phyloP scores from a whole-genome alignment of 2,888 invertebrate genomes.

The Noctuana brunneofusca region DNA sequence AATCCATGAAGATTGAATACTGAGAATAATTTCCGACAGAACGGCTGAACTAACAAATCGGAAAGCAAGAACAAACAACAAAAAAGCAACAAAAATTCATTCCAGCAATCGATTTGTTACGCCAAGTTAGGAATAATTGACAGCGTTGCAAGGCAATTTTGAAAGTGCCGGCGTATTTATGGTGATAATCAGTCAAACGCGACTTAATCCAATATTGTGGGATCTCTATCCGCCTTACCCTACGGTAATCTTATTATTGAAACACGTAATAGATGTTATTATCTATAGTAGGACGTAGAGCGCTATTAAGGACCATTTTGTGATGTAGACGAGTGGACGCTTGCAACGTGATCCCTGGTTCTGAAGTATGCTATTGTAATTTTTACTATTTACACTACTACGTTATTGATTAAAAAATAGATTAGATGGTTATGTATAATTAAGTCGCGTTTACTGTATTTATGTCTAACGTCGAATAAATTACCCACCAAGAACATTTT shows the following conservation, averaged over 20 bases:
- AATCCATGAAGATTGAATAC: conserved; percentile 17
- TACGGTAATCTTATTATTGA: conserved; percentile 1
- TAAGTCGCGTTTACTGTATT: too few relatives aligned
- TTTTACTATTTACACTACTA: too few relatives aligned
- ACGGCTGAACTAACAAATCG: conserved; percentile 25
- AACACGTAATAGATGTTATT: conserved; percentile 2
- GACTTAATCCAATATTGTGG: background rate
- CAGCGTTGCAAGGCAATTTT: conserved; percentile 36
- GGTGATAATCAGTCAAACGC: background rate
- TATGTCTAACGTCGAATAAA: too few relatives aligned
- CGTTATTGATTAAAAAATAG: too few relatives aligned
- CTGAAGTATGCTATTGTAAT: too few relatives aligned
- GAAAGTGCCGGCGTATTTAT: conserved; percentile 37
- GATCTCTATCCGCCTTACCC: background rate
- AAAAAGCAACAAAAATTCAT: conserved; percentile 21
- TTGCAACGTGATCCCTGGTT: too few relatives aligned
- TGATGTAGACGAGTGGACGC: too few relatives aligned
- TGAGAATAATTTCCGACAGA: conserved; percentile 25
- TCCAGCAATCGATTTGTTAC: conserved; percentile 26
- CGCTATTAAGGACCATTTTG: too few relatives aligned
- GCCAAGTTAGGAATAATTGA: conserved; percentile 30
- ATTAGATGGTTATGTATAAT: too few relatives aligned
- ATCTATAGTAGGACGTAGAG: background rate
- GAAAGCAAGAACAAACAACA: conserved; percentile 24
- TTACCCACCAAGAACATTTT: too few relatives aligned